Evolutionary conservation across 2,888 invertebrate genomes (phyloP), one percentile per base, ranked within the genome.

Genomic region (Nomada ferruginata): DNA sequence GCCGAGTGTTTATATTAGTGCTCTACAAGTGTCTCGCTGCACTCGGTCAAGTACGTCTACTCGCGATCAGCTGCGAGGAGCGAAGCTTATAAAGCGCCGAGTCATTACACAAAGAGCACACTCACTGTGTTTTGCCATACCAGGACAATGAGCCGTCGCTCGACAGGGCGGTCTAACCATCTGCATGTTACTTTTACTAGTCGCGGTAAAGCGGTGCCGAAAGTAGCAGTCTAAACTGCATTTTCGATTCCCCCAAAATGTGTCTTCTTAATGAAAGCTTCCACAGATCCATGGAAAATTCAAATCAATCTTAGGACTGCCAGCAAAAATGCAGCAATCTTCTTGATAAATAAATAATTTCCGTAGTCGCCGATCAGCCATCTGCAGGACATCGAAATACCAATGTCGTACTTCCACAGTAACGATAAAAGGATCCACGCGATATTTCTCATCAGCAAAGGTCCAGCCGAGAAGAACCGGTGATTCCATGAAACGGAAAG

Each of bases 71-170:
- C 89, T 88, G 89, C 88, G 87, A 82, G 55, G 86, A 88, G 87
- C 87, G 79, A 82, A 89, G 90, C 87, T 88, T 89, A 90, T 86
- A 89, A 93, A 93, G 87, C 87, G 93, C 90, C 91, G 84, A 92
- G 93, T 93, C 93, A 93, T 92, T 92, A 89, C 87, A 91, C 91
- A 91, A 92, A 93, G 91, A 93, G 92, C 92, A 92, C 85, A 93
- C 93, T 93, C 93, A 93, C 92, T 90, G 88, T 91, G 92, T 91
- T 93, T 92, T 92, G 91, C 90, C 87, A 87, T 85, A 88, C 83
- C 90, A 90, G 89, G 86, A 90, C 90, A 89, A 90, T 90, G 86
- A 85, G 77, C 85, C 84, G 69, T 78, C 83, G 71, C 66, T 77
- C 76, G 77, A 68, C 76, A 50, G 47, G 59, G 15, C 52, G 26